Evolutionary conservation across 2,888 invertebrate genomes (phyloP).

Genomic region (Drosophila dives): DNA sequence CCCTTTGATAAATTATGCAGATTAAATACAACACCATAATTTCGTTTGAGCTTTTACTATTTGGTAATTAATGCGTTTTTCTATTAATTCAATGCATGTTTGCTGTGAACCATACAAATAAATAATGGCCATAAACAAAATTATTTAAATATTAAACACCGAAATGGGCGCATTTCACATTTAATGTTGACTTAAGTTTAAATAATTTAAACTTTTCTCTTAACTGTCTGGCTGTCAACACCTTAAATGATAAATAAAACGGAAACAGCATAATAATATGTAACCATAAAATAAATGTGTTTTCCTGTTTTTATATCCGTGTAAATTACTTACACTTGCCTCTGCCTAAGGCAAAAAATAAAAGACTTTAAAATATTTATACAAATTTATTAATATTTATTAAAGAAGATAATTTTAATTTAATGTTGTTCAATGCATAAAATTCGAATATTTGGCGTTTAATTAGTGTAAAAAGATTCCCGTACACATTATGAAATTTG

Average conservation of each 20-base stretch:
- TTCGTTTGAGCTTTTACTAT: constrained; percentile 40
- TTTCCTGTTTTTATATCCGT: neutral
- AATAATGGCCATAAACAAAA: constrained; percentile 5
- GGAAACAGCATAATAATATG: neutral
- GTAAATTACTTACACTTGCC: neutral
- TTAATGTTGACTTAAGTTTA: constrained; percentile 5
- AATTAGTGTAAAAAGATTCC: neutral
- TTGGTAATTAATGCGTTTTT: constrained; percentile 35
- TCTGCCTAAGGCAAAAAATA: neutral
- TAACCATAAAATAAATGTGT: constrained; percentile 1
- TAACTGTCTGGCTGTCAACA: constrained; percentile 5
- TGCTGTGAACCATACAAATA: constrained; percentile 11
- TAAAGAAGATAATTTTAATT: neutral
- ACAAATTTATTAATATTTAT: too few relatives aligned
- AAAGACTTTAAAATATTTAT: neutral
- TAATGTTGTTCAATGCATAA: neutral
- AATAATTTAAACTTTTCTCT: neutral
- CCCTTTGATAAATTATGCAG: constrained; percentile 70
- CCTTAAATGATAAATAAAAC: neutral
- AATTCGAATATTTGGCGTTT: neutral
- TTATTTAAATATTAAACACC: constrained; percentile 2
- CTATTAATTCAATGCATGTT: constrained; percentile 36
- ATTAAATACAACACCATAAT: constrained; percentile 53
- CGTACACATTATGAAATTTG: neutral
- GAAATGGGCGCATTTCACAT: neutral